Conservation (phyloP, 2,797 vertebrate genomes). For the Amblyraja radiata region DNA sequence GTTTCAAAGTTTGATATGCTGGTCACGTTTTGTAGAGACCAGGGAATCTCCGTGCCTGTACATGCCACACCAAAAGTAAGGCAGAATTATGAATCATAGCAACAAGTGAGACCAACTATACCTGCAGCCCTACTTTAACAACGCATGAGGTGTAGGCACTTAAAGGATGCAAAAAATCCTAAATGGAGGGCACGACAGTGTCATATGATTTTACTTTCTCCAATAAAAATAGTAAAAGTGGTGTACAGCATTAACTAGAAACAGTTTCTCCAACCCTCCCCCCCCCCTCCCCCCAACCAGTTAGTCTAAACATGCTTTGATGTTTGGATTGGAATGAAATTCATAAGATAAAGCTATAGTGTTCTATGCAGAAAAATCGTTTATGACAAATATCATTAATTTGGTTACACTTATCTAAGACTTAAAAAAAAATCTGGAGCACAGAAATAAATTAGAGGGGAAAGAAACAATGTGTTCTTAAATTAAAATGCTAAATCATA, state of each 20-base stretch:
- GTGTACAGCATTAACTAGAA: conserved; percentile 31
- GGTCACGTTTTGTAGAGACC: conserved; percentile 1
- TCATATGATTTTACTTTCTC: conserved; percentile 23
- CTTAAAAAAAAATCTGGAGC: conserved; percentile 46
- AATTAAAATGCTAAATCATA: conserved; percentile 56
- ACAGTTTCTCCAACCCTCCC: conserved; percentile 20
- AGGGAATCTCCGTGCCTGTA: conserved; percentile 59
- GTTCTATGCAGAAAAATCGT: conserved; percentile 3
- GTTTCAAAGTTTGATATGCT: conserved; percentile 39
- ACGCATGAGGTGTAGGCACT: conserved; percentile 31
- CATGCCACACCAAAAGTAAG: conserved; percentile 60
- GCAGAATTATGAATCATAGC: conserved; percentile 52
- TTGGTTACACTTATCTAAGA: conserved; percentile 39
- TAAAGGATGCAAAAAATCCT: conserved; percentile 38
- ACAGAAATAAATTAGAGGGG: conserved; percentile 81
- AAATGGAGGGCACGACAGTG: conserved; percentile 34
- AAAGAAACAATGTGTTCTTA: conserved; percentile 62
- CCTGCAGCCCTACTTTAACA: conserved; percentile 36
- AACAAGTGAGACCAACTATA: conserved; percentile 43
- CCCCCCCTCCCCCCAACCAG: conserved; percentile 4
- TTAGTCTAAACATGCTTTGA: conserved; percentile 32
- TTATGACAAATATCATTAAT: conserved; percentile 44
- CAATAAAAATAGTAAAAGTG: conserved; percentile 24
- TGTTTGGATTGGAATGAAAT: background rate
- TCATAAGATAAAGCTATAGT: background rate